A percentile compares a stretch with the other conserved stretches of the same genome.
Conservation (phyloP, 1,140 invertebrate species). For the Lethrus apterus region DNA sequence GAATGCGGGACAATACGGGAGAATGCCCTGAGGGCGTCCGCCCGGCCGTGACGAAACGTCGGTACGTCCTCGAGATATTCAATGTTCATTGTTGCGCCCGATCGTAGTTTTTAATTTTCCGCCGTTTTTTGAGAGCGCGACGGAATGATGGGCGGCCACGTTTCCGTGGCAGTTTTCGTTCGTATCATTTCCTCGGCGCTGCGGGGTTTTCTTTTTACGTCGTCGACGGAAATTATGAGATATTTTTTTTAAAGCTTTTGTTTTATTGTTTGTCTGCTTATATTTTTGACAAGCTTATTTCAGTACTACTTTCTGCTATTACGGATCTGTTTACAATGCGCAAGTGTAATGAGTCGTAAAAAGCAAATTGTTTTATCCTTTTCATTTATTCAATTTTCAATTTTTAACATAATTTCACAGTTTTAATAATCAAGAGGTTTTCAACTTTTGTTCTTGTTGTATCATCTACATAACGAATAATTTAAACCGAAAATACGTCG, state of each 20-base stretch:
- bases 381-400: too few species aligned
- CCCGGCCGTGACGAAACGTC: slow-evolving; percentile 1
- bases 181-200: too few species aligned
- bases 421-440: too few species aligned
- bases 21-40: neutral
- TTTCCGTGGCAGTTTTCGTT: too few species aligned
- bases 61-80: slow-evolving; percentile 11
- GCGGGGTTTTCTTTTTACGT: too few species aligned
- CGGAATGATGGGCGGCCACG: neutral
- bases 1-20: slow-evolving; percentile 11
- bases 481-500: neutral
- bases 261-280: slow-evolving; percentile 2
- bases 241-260: neutral
- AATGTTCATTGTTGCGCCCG: slow-evolving; percentile 9
- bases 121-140: slow-evolving; percentile 2
- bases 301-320: too few species aligned
- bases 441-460: too few species aligned
- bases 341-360: too few species aligned
- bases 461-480: too few species aligned
- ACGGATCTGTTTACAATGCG: too few species aligned
- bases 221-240: slow-evolving; percentile 5
- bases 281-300: neutral
- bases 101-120: slow-evolving; percentile 13
- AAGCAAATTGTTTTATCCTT: too few species aligned
- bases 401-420: too few species aligned